These are phyloP conservation scores for Eufriesea mexicana DNA, from an alignment of 1,140 invertebrate species.

Conservation along the genomic window DNA sequence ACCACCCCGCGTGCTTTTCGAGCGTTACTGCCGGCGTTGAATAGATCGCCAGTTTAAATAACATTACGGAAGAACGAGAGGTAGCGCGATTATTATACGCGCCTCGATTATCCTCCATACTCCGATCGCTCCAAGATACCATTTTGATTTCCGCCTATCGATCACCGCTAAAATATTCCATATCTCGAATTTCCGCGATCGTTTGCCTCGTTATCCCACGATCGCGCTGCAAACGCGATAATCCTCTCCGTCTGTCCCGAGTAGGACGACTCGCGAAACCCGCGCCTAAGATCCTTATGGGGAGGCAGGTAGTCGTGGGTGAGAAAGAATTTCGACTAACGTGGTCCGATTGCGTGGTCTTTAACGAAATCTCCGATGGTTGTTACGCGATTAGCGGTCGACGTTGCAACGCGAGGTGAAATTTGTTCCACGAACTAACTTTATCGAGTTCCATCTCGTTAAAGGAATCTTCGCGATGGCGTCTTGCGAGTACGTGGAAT, in stretches of 20 bases:
- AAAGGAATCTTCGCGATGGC: too few relatives aligned
- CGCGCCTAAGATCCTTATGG: not conserved
- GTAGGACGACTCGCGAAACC: not conserved
- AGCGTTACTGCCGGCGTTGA: too few relatives aligned
- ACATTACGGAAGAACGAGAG: not conserved
- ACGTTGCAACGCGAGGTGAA: not conserved
- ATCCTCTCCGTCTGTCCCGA: not conserved
- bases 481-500: not conserved
- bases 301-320: not conserved
- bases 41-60: too few relatives aligned
- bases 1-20: too few relatives aligned
- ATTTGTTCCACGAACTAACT: too few relatives aligned
- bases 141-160: constrained; percentile 11
- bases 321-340: constrained; percentile 19
- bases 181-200: constrained; percentile 7
- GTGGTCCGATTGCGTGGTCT: not conserved
- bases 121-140: not conserved
- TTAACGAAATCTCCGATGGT: not conserved
- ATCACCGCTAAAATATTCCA: not conserved
- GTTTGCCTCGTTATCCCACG: constrained; percentile 5
- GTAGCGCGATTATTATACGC: too few relatives aligned
- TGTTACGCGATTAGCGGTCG: not conserved
- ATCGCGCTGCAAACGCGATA: not conserved
- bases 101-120: not conserved
- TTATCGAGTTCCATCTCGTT: too few relatives aligned